Percentiles rank a stretch among this genome's conserved stretches.
Conservation (phyloP, 2,113 vertebrate species). For the Raja brachyura region DNA sequence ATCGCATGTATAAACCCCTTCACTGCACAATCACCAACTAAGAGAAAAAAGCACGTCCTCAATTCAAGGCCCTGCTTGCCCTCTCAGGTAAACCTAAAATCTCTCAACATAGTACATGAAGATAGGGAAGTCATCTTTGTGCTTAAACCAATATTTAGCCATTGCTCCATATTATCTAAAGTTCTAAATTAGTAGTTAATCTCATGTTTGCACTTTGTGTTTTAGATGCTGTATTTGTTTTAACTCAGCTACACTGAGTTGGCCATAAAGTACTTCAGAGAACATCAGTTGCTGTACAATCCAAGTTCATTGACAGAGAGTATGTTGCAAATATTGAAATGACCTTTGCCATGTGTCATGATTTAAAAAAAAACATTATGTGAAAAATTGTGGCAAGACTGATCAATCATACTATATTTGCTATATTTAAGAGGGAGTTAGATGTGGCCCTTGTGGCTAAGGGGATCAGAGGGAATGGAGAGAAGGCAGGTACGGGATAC, state of each 20-base stretch:
- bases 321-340: background rate
- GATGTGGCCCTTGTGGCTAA: no score
- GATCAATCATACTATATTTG: no score
- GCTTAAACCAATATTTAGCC: background rate
- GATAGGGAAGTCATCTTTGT: background rate
- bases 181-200: background rate
- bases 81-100: background rate
- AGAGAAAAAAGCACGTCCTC: background rate
- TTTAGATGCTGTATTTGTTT: background rate
- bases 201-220: background rate
- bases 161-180: background rate
- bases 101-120: background rate
- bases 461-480: no score
- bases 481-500: no score
- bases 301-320: background rate
- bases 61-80: background rate
- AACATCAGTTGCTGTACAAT: background rate
- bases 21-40: background rate
- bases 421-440: no score
- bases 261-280: background rate
- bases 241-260: background rate
- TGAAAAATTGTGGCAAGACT: background rate
- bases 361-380: background rate
- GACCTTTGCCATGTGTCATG: background rate
- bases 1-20: background rate